Base-by-base conservation (phyloP, 2,888 invertebrate genomes). In the Athrips mouffetella region DNA sequence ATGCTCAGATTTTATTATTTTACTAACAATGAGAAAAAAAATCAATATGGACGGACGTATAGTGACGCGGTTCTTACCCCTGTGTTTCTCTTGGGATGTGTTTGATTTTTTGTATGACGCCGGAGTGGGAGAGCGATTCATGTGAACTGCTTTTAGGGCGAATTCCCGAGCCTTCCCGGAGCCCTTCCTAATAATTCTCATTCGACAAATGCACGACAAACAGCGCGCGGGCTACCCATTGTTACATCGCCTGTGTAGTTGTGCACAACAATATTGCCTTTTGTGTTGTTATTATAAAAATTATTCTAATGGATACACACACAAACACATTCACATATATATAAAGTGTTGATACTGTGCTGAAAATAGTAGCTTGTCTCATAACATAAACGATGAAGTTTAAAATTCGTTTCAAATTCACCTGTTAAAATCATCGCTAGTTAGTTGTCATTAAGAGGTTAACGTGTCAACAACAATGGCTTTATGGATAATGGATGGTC, bases 121-220 rank as follows among this genome's bases (percentile, higher is more conserved):
- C 80, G 78, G 81, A 86, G 86, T 86, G 85, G 86, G 87, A 86
- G 84, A 77, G 66, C 77, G 80, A 73, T 81, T 84, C 88, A 88
- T 88, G 88, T 84, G 88, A 89, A 89, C 88, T 82, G 86, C 86
- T 86, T 87, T 86, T 86, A 76, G 87, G 88, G 87, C 86, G 80
- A 86, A 87, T 88, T 88, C 88, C 88, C 88, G 88, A 80, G 88
- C 87, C 87, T 84, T 80, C 77, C 72, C 74, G 76, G 80, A 76
- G 85, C 88, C 87, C 87, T 87, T 87, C 76, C 80, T 80, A 84
- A 87, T 86, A 86, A 86, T 85, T 81, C 86, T 74, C 79, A 80
- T 81, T 85, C 86, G 87, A 87, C 84, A 88, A 87, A 86, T 86
- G 84, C 79, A 77, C 84, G 85, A 85, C 83, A 86, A 88, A 87